A percentile compares a stretch with the other conserved stretches of the same genome.
Conservation (phyloP, 1,140 invertebrate species). For the Caenorhabditis brenneri region DNA sequence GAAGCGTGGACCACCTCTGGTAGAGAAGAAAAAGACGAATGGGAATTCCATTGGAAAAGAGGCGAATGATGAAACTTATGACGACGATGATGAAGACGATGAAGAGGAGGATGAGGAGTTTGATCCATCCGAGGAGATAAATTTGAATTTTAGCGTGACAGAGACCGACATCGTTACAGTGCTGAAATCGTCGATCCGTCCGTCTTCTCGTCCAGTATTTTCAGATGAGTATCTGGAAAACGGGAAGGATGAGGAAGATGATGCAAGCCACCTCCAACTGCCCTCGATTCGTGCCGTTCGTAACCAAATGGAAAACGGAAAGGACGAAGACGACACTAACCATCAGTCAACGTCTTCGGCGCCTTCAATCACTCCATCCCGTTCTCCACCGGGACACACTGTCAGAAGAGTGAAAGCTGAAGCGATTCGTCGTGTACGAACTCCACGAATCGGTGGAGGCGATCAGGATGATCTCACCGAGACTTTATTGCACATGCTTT, state of each 20-base stretch:
- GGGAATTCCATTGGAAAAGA: not conserved
- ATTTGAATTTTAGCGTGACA: not conserved
- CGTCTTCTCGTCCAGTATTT: not conserved
- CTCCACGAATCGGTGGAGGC: not conserved
- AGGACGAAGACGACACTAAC: too few species aligned
- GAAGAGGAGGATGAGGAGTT: not conserved
- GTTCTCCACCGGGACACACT: not conserved
- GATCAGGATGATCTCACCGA: too few species aligned
- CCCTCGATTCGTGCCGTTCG: too few species aligned
- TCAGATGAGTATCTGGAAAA: not conserved
- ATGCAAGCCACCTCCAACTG: too few species aligned
- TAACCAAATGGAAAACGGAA: too few species aligned
- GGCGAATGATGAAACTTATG: not conserved
- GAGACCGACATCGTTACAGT: not conserved
- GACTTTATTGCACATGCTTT: too few species aligned
- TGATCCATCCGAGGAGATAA: not conserved
- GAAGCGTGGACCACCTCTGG: not conserved
- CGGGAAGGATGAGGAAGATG: too few species aligned
- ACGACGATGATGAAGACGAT: not conserved
- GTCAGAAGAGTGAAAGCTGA: slow-evolving; percentile 2
- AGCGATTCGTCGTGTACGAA: not conserved
- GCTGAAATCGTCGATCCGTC: not conserved
- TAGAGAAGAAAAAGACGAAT: not conserved
- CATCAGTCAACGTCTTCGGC: too few species aligned
- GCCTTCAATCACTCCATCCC: not conserved